Percentiles rank a stretch among this genome's conserved stretches.
Evolutionary conservation across 35 echinoderm and acorn worm genomes (phyloP).

Genomic region (Apostichopus parvimensis): DNA sequence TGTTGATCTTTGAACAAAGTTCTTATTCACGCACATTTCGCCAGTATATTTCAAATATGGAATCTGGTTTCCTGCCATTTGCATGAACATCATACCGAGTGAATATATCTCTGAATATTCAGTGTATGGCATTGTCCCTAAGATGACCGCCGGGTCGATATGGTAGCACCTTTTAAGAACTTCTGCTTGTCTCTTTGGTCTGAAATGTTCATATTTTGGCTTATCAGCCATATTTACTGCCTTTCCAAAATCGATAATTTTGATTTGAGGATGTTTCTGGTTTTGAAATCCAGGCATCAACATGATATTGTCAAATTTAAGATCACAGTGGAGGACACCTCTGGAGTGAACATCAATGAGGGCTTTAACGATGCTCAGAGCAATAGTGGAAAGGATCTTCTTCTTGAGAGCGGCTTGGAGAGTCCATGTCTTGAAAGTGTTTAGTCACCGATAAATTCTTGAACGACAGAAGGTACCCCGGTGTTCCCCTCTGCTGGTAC

Average conservation of each 20-base stretch:
- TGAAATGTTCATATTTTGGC: not conserved
- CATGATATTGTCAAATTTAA: conserved; percentile 5
- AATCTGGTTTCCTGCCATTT: not conserved
- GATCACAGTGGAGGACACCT: not conserved
- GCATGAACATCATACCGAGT: not conserved
- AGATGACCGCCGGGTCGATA: not conserved
- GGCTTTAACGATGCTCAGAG: no score
- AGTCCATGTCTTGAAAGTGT: no score
- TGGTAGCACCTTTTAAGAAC: not conserved
- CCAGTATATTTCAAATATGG: not conserved
- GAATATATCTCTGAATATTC: not conserved
- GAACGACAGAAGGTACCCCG: no score
- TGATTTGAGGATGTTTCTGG: not conserved
- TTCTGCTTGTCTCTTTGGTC: not conserved
- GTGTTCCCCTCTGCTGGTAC: no score
- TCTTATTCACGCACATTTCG: not conserved
- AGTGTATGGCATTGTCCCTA: not conserved
- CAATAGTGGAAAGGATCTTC: no score
- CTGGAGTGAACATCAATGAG: no score
- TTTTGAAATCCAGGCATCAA: not conserved
- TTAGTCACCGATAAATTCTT: no score
- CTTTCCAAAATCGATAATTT: conserved; percentile 22
- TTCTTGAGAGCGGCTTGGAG: no score
- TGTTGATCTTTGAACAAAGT: not conserved
- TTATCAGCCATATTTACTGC: not conserved